These are phyloP conservation scores for Ligdia adustata DNA, from an alignment of 2,888 invertebrate genomes.

Conservation along the genomic window DNA sequence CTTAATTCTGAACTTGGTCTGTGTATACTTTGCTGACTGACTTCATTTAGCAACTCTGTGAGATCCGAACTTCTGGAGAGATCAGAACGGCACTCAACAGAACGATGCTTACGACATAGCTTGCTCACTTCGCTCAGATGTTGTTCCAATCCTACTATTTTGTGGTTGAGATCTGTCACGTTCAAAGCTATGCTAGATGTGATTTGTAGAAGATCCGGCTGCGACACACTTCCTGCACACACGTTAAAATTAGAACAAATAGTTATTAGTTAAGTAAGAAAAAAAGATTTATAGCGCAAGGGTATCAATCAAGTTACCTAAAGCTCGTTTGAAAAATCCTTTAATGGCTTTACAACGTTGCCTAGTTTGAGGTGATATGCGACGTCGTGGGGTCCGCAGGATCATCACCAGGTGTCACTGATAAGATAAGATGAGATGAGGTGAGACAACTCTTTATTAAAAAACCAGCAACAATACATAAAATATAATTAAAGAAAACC, in stretches of 20 bases:
- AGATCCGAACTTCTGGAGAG: constrained; percentile 31
- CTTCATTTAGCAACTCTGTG: constrained; percentile 33
- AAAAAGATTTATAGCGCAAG: no score
- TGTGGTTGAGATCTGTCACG: constrained; percentile 65
- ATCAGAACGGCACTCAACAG: constrained; percentile 5
- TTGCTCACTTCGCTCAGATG: constrained; percentile 60
- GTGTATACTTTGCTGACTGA: constrained; percentile 37
- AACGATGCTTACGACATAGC: constrained; percentile 52
- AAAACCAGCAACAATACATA: no score
- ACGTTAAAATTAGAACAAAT: neutral
- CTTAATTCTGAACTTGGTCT: constrained; percentile 35
- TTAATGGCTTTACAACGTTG: constrained; percentile 65
- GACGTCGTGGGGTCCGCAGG: constrained; percentile 68
- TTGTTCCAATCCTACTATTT: constrained; percentile 61
- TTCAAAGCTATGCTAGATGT: constrained; percentile 67
- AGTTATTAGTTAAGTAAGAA: no score
- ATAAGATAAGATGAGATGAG: no score
- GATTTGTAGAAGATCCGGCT: constrained; percentile 63
- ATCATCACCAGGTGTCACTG: constrained; percentile 69
- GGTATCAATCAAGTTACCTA: no score
- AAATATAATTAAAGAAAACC: no score
- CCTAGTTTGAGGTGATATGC: constrained; percentile 71
- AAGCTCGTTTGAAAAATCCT: constrained; percentile 63
- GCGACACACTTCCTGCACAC: constrained; percentile 64
- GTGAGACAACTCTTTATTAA: no score